phyloP scores from a whole-genome alignment of 1,140 invertebrate genomes.

The Dendroctonus valens region DNA sequence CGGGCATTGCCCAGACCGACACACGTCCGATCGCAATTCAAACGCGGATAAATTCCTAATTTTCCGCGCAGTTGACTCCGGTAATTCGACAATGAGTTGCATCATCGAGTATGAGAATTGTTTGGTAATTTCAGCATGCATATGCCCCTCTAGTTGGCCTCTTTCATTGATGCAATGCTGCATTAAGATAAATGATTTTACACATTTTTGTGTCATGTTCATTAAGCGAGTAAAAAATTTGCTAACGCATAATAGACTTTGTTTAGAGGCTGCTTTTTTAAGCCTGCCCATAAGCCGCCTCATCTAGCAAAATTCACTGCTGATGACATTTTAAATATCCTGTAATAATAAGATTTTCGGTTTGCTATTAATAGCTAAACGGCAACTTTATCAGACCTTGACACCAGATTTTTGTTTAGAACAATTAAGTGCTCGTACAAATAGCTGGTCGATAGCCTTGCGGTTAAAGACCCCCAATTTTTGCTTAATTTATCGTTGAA shows the following conservation, averaged over 20 bases:
- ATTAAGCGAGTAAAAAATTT: no score
- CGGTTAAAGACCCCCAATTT: slow-evolving; percentile 12
- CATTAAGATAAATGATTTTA: slow-evolving; percentile 11
- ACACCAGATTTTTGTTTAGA: slow-evolving; percentile 7
- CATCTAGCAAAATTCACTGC: no score
- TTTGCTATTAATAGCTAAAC: no score
- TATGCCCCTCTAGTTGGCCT: neutral
- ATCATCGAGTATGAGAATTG: slow-evolving; percentile 16
- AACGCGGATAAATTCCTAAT: slow-evolving; percentile 11
- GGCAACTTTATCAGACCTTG: neutral
- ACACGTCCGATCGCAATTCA: neutral
- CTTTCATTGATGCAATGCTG: no score
- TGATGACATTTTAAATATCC: no score
- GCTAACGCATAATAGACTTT: no score
- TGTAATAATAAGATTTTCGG: no score
- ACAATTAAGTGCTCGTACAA: slow-evolving; percentile 10
- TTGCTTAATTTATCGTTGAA: neutral
- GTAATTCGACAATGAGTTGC: slow-evolving; percentile 32
- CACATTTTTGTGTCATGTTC: no score
- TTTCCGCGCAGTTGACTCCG: slow-evolving; percentile 26
- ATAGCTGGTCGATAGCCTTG: slow-evolving; percentile 7
- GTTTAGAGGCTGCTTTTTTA: no score
- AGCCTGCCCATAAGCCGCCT: no score
- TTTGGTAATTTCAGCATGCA: neutral
- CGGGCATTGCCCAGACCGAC: neutral